Evolutionary conservation across 2,797 vertebrate species (phyloP), one percentile per base, ranked within the genome.

Genomic region (Carapus acus): DNA sequence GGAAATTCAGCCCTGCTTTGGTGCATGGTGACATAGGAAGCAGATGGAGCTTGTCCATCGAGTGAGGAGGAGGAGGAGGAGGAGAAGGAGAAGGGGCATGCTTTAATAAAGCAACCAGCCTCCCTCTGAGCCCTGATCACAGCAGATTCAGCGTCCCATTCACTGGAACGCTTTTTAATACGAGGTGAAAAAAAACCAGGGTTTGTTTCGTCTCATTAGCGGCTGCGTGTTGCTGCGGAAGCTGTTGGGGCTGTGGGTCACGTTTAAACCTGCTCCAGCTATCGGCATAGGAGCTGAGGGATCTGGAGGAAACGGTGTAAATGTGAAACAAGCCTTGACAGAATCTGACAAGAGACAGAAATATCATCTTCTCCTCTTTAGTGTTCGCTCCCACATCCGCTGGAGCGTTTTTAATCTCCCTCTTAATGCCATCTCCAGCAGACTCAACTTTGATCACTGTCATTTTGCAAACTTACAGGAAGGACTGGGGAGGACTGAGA

Each of bases 311-410:
- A 58, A 83, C 67, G 24, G 78, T 84, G 83, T 58, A 72, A 85
- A 86, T 87, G 76, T 81, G 78, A 83, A 86, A 85, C 83, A 81
- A 82, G 83, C 74, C 77, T 54, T 79, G 78, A 84, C 83, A 85
- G 78, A 73, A 76, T 68, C 60, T 79, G 80, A 79, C 84, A 83
- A 73, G 78, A 70, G 76, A 82, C 80, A 74, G 78, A 73, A 78
- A 77, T 73, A 71, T 67, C 75, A 64, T 8, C 20, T n/a, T 15
- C 19, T 27, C 34, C 34, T 36, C 39, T 50, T 52, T 62, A 77
- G 75, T 73, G 58, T 59, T 72, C 65, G 61, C 73, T 65, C 76
- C 74, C 74, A 76, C 71, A 75, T 71, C 76, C 73, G 66, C 70
- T 55, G 67, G 62, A 67, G 71, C 76, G 59, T 81, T 81, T n/a